Percentiles rank a stretch among this genome's conserved stretches.
Conservation (phyloP, 1,140 invertebrate genomes). For the Adelges cooleyi region DNA sequence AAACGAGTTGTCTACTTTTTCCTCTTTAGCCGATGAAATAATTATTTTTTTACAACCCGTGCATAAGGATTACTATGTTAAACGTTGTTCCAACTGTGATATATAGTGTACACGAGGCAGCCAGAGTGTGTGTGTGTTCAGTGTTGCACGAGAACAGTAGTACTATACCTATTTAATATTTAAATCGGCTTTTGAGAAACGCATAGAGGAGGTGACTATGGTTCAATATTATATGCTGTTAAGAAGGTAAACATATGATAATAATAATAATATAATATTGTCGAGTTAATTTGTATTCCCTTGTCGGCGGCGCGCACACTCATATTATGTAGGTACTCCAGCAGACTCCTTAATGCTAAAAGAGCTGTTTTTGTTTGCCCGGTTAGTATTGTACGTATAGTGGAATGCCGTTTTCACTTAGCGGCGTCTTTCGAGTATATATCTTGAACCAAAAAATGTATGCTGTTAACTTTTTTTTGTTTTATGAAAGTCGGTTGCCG, state of each 20-base stretch:
- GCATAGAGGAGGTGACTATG: too few species aligned
- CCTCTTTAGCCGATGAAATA: too few species aligned
- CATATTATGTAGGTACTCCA: not conserved
- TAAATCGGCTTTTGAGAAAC: not conserved
- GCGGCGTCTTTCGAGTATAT: slow-evolving; percentile 5
- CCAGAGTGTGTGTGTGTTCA: too few species aligned
- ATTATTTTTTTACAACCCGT: too few species aligned
- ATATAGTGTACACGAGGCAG: too few species aligned
- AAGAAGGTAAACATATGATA: not conserved
- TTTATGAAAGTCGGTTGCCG: not conserved
- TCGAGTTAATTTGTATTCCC: slow-evolving; percentile 20
- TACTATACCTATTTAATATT: not conserved
- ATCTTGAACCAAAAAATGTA: not conserved
- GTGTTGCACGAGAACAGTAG: too few species aligned
- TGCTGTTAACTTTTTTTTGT: not conserved
- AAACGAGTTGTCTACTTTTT: too few species aligned
- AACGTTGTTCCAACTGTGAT: too few species aligned
- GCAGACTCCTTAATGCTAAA: not conserved
- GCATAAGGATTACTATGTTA: too few species aligned
- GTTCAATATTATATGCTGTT: not conserved
- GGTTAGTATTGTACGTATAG: not conserved
- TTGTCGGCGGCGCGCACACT: slow-evolving; percentile 17
- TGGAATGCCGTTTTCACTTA: slow-evolving; percentile 18
- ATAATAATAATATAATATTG: too few species aligned
- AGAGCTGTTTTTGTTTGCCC: slow-evolving; percentile 7